phyloP scores from a whole-genome alignment of 2,888 invertebrate species.

The Erannis defoliaria region DNA sequence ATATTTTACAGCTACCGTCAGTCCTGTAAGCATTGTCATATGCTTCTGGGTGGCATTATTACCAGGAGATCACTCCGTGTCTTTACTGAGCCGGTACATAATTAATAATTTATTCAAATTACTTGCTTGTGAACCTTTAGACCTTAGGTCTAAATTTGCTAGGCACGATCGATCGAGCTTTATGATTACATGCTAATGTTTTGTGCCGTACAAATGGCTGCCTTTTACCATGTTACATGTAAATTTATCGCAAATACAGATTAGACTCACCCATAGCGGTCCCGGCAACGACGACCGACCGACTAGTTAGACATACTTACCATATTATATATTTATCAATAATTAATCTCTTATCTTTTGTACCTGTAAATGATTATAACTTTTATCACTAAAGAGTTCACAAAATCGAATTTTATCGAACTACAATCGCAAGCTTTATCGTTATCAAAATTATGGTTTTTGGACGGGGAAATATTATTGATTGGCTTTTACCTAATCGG shows the following conservation, averaged over 20 bases:
- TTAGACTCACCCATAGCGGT: slow-evolving; percentile 70
- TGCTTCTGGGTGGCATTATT: no score
- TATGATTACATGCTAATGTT: no score
- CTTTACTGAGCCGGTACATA: no score
- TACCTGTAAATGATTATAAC: slow-evolving; percentile 41
- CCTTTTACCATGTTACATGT: neutral
- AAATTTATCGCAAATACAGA: neutral
- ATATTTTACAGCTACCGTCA: no score
- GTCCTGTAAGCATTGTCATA: no score
- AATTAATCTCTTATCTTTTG: slow-evolving; percentile 57
- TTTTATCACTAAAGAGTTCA: slow-evolving; percentile 53
- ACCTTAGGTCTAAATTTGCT: no score
- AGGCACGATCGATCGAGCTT: no score
- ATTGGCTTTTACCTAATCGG: neutral
- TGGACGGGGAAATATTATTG: slow-evolving; percentile 17
- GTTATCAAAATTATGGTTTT: slow-evolving; percentile 11
- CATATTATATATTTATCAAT: slow-evolving; percentile 67
- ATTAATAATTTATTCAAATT: no score
- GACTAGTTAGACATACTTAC: slow-evolving; percentile 59
- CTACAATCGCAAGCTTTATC: slow-evolving; percentile 31
- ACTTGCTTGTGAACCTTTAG: no score
- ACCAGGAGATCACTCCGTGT: no score
- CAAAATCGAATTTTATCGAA: slow-evolving; percentile 49
- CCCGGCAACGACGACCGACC: slow-evolving; percentile 57
- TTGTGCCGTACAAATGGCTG: neutral